Evolutionary conservation across 2,797 vertebrate species (phyloP), one percentile per base, ranked within the genome.

Genomic region (Coreius guichenoti): DNA sequence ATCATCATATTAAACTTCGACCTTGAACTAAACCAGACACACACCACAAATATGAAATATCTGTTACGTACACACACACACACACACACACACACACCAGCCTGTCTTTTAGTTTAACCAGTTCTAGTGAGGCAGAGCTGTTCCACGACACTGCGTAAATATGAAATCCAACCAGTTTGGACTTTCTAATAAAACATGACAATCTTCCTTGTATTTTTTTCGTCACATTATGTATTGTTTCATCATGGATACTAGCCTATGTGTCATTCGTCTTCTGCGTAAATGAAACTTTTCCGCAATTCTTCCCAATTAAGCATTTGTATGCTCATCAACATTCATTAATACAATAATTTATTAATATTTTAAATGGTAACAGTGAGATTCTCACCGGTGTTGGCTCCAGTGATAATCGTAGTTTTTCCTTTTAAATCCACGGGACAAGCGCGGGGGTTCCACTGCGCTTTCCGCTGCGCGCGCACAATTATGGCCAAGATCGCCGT

Each of bases 351-450:
- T 23, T 1, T 3, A 75, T 49, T 36, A 6, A 16, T 6, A 16
- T 45, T 58, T 45, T 21, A 45, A 29, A 14, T 21, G 4, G 13
- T 49, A 12, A 75, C 17, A 36, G 16, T 5, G 26, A 4, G 2
- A 11, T 33, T 26, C 36, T 88, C 17, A 96, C 96, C 96, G 69
- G 96, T 95, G 81, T 96, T 97, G 56, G 96, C 96, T 74, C 97
- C 97, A 0, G 97, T 97, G 69, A 98, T 96, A 3, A 98, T 93
- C 0, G 95, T 95, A 0, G 96, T 97, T 89, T 96, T 97, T 36
- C 97, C 96, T 0, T 81, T 90, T 74, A 97, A 95, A 4, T 90
- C 90, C 0, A 93, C 87, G 0, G 82, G 54, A 90, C 96, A 97
- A 1, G 86, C 1, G 1, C 36, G 61, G 0, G 96, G 96, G 2